Evolutionary conservation across 2,113 vertebrate genomes (phyloP).

Genomic region (Hemichromis elongatus): DNA sequence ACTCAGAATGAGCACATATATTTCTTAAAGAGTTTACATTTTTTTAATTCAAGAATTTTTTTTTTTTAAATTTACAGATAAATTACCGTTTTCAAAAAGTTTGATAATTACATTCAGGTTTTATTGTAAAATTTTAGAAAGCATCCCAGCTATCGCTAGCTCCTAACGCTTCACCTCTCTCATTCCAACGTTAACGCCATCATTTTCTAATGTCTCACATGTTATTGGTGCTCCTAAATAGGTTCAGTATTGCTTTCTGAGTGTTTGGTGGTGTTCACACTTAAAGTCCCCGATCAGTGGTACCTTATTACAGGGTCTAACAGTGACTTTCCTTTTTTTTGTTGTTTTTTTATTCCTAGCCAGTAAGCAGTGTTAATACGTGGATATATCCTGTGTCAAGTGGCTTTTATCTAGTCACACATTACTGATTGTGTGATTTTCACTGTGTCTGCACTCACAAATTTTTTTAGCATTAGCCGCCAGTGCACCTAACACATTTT

Average conservation of each 20-base stretch:
- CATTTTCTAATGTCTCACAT: background rate
- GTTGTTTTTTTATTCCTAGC: background rate
- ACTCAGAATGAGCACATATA: background rate
- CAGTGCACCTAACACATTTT: constrained; percentile 48
- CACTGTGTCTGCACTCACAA: background rate
- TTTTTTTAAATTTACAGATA: background rate
- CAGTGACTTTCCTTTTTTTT: background rate
- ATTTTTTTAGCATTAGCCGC: background rate
- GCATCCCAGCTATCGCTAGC: background rate
- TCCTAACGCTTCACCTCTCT: background rate
- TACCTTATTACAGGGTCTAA: background rate
- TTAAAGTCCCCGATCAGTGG: background rate
- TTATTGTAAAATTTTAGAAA: background rate
- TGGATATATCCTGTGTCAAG: background rate
- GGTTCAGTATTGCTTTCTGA: background rate
- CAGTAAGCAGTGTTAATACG: background rate
- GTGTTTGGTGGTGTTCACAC: background rate
- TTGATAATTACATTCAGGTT: background rate
- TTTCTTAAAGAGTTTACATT: background rate
- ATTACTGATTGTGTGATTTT: background rate
- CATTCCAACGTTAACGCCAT: background rate
- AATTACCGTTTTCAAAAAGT: background rate
- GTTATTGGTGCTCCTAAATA: background rate
- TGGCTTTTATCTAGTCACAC: background rate
- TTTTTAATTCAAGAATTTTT: background rate